Evolutionary conservation across 2,888 invertebrate genomes (phyloP).

Genomic region (Exocentrus adspersus): DNA sequence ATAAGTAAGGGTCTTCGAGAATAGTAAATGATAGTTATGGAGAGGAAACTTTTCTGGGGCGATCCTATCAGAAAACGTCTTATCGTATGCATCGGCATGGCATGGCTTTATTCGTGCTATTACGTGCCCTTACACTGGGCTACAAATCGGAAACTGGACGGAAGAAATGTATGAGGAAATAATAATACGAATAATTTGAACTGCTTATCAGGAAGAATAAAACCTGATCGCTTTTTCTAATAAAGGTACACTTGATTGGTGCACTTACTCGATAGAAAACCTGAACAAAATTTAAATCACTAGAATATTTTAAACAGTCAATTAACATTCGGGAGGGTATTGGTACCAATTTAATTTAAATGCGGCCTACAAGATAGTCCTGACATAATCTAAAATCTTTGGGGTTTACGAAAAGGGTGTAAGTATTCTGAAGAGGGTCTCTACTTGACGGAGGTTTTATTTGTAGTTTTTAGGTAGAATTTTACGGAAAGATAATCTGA

Average conservation of each 20-base stretch:
- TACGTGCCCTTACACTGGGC: slow-evolving; percentile 3
- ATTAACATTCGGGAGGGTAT: background rate
- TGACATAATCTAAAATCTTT: background rate
- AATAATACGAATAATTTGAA: background rate
- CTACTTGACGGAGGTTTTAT: no score
- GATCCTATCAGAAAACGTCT: slow-evolving; percentile 20
- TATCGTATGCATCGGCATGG: slow-evolving; percentile 25
- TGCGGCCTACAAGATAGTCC: background rate
- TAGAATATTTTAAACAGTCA: no score
- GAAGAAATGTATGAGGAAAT: background rate
- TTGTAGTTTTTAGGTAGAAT: no score
- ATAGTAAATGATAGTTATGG: slow-evolving; percentile 15
- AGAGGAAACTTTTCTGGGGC: slow-evolving; percentile 15
- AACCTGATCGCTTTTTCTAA: no score
- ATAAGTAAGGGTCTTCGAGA: slow-evolving; percentile 7
- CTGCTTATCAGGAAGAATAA: no score
- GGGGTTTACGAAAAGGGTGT: background rate
- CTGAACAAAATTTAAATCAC: background rate
- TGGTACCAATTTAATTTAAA: background rate
- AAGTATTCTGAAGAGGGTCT: no score
- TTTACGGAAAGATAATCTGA: no score
- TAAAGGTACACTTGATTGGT: no score
- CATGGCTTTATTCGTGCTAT: slow-evolving; percentile 17
- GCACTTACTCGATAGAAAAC: no score
- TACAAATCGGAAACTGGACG: slow-evolving; percentile 6